Conservation (phyloP, 1,140 invertebrate species). For the Caenorhabditis tropicalis region DNA sequence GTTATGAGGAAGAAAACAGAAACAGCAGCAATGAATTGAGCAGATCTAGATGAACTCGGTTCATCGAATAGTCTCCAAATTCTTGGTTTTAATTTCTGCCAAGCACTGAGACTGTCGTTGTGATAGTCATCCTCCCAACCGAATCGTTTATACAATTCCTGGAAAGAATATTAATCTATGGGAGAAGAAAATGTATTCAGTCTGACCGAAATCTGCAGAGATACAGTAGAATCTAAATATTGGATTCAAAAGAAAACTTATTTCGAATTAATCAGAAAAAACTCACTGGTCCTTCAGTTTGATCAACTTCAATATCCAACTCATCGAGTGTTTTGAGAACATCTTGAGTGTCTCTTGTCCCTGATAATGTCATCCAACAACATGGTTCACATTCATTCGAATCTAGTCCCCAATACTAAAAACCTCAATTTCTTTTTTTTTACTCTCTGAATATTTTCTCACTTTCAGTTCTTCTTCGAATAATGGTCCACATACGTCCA, state of each 20-base stretch:
- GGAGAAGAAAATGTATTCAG: neutral
- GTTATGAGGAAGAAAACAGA: constrained; percentile 98
- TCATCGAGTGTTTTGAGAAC: constrained; percentile 64
- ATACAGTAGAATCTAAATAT: too few species aligned
- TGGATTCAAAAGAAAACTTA: too few species aligned
- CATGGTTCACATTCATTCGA: constrained; percentile 93
- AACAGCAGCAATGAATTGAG: constrained; percentile 91
- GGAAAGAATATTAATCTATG: neutral
- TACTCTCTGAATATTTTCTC: neutral
- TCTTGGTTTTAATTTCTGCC: constrained; percentile 78
- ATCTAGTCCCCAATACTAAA: constrained; percentile 94
- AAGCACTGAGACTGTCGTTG: constrained; percentile 65
- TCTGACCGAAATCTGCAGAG: too few species aligned
- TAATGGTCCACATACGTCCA: constrained; percentile 78
- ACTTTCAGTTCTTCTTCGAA: constrained; percentile 87
- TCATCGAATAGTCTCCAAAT: constrained; percentile 90
- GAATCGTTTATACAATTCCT: constrained; percentile 67
- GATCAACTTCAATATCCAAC: constrained; percentile 70
- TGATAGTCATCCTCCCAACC: constrained; percentile 71
- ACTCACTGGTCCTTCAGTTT: constrained; percentile 53
- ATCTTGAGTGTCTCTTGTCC: constrained; percentile 86
- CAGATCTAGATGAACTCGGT: constrained; percentile 83
- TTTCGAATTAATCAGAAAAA: neutral
- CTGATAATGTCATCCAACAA: constrained; percentile 85
- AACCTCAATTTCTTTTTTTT: neutral